A percentile compares a stretch with the other conserved stretches of the same genome.
Conservation (phyloP, 2,113 vertebrate species). For the Hymenochirus boettgeri region DNA sequence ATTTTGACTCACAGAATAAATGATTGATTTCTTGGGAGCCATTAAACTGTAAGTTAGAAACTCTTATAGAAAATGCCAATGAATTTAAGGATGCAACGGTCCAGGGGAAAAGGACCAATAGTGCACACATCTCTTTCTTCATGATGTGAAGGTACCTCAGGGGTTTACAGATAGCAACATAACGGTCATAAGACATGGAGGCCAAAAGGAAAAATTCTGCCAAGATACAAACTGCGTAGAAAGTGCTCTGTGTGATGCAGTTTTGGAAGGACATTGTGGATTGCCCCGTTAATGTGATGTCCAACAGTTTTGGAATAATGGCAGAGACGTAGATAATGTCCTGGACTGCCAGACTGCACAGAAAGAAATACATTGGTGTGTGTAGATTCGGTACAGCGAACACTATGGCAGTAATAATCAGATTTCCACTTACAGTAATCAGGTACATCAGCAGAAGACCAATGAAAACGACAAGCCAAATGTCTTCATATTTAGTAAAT, state of each 20-base stretch:
- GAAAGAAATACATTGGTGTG: conserved; percentile 34
- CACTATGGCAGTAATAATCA: neutral
- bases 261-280: neutral
- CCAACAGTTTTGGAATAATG: conserved; percentile 15
- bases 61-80: neutral
- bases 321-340: neutral
- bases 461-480: neutral
- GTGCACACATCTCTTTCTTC: neutral
- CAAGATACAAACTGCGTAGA: neutral
- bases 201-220: conserved; percentile 2
- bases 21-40: conserved; percentile 4
- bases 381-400: neutral
- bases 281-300: neutral
- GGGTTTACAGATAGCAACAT: conserved; percentile 18
- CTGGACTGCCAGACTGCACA: conserved; percentile 9
- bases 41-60: conserved; percentile 3
- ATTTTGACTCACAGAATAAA: conserved; percentile 15
- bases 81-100: neutral
- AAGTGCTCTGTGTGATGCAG: conserved; percentile 8
- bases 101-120: neutral
- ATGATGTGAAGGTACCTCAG: neutral
- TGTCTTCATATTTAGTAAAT: neutral
- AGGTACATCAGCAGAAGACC: conserved; percentile 2
- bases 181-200: conserved; percentile 22
- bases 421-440: neutral